phyloP scores from a whole-genome alignment of 2,797 vertebrate genomes.

The Poliocrania exsul region DNA sequence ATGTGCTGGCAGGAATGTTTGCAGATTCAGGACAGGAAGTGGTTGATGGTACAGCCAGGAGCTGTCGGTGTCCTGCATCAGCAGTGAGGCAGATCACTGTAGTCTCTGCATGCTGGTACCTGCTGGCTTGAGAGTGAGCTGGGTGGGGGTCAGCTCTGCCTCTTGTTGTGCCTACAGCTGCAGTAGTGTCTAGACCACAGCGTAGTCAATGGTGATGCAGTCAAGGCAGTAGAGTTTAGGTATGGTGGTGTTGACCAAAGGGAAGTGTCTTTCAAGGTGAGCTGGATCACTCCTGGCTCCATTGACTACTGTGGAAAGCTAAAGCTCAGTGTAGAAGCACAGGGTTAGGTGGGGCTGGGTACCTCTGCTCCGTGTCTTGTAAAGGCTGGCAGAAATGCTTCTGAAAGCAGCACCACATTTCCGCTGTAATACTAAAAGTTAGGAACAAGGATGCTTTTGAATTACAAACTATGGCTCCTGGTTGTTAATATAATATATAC shows the following conservation, averaged over 20 bases:
- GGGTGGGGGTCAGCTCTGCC: background rate
- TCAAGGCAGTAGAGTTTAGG: background rate
- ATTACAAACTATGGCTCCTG: background rate
- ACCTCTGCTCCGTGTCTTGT: background rate
- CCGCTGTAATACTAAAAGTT: background rate
- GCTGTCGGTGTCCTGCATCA: accelerated
- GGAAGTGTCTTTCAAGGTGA: background rate
- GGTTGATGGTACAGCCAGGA: no score
- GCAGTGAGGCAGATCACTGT: accelerated
- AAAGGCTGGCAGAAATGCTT: background rate
- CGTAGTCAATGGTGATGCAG: background rate
- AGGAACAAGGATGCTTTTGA: background rate
- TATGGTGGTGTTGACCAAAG: accelerated
- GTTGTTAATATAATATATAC: background rate
- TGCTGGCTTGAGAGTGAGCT: background rate
- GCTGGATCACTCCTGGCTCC: background rate
- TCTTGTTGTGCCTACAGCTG: background rate
- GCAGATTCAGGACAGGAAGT: accelerated
- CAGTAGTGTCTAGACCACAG: background rate
- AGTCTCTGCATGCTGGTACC: background rate
- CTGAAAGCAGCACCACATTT: background rate
- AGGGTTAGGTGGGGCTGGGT: background rate
- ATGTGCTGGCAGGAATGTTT: background rate
- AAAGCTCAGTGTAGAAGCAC: background rate
- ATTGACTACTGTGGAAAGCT: background rate